These are phyloP conservation scores for Gobio occitaniae DNA, from an alignment of 2,797 vertebrate genomes.

Conservation along the genomic window DNA sequence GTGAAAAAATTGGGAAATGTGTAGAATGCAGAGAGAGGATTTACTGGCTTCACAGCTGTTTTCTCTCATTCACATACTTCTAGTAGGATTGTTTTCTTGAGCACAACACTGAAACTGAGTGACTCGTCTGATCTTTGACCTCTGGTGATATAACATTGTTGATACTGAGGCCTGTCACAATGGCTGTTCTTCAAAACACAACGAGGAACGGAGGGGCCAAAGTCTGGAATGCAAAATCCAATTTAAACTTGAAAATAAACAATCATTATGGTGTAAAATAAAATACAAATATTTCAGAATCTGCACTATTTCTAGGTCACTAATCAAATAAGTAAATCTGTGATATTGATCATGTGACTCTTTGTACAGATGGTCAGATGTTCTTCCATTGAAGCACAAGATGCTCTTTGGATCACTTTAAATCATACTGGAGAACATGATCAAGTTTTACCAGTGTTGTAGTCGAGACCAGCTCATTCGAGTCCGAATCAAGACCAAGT, in stretches of 20 bases:
- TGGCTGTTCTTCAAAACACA: neutral
- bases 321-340: neutral
- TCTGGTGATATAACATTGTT: neutral
- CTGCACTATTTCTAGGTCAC: neutral
- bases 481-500: neutral
- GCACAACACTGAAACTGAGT: slow-evolving; percentile 5
- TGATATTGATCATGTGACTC: neutral
- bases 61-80: neutral
- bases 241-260: neutral
- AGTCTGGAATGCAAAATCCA: neutral
- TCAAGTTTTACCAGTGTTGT: neutral
- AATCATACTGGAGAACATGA: neutral
- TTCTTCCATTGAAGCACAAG: neutral
- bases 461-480: neutral
- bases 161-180: slow-evolving; percentile 7
- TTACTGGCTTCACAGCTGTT: neutral
- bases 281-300: neutral
- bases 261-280: neutral
- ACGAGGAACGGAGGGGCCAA: neutral
- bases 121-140: slow-evolving; percentile 14
- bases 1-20: neutral
- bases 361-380: too few relatives aligned
- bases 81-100: neutral
- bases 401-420: neutral
- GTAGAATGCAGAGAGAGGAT: neutral